Conservation (phyloP, 2,113 vertebrate species). For the Austrofundulus limnaeus region DNA sequence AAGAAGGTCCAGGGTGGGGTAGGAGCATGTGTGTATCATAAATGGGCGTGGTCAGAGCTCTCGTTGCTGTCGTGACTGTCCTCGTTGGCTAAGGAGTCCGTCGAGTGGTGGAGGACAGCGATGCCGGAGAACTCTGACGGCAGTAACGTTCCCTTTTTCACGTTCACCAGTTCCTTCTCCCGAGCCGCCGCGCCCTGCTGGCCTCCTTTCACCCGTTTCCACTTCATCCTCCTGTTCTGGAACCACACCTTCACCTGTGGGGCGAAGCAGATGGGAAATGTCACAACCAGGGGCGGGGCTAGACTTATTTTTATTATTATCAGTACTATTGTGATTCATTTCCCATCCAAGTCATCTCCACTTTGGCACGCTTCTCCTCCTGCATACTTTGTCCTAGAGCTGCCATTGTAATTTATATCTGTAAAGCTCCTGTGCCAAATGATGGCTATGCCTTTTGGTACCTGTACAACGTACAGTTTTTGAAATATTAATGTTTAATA, state of each 20-base stretch:
- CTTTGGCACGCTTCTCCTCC: too few relatives aligned
- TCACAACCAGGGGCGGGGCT: too few relatives aligned
- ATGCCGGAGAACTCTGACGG: slow-evolving; percentile 95
- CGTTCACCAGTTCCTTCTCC: slow-evolving; percentile 97
- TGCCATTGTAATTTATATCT: too few relatives aligned
- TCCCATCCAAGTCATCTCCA: too few relatives aligned
- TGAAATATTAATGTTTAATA: too few relatives aligned
- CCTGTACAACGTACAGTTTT: too few relatives aligned
- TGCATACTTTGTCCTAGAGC: too few relatives aligned
- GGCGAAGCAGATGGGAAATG: slow-evolving; percentile 11
- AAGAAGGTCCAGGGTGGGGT: slow-evolving; percentile 83
- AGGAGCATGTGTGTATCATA: slow-evolving; percentile 82
- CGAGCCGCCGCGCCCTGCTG: slow-evolving; percentile 94
- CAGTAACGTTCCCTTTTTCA: slow-evolving; percentile 94
- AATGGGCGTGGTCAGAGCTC: slow-evolving; percentile 95
- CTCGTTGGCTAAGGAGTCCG: slow-evolving; percentile 92
- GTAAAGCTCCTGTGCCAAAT: too few relatives aligned
- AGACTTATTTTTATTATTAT: too few relatives aligned
- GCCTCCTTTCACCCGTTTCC: slow-evolving; percentile 97
- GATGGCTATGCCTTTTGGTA: too few relatives aligned
- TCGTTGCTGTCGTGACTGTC: slow-evolving; percentile 98
- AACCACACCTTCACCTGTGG: slow-evolving; percentile 98
- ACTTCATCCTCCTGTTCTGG: slow-evolving; percentile 98
- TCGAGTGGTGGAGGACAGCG: slow-evolving; percentile 86
- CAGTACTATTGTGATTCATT: too few relatives aligned